A percentile compares a stretch with the other conserved stretches of the same genome.
Evolutionary conservation across 2,113 vertebrate genomes (phyloP).

Genomic region (Choloepus hoffmanni): DNA sequence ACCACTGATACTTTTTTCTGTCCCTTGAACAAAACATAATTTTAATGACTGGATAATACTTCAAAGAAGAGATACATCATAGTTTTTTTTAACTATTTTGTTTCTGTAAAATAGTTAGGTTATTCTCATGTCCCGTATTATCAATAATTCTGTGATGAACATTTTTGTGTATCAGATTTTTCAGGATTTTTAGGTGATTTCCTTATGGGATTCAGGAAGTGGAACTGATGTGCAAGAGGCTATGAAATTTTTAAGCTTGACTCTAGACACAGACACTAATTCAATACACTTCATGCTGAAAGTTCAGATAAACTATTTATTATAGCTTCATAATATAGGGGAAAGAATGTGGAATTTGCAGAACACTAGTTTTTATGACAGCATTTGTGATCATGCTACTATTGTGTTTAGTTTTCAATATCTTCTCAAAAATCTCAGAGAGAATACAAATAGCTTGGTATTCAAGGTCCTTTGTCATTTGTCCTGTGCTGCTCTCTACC

Average conservation of each 20-base stretch:
- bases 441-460: background rate
- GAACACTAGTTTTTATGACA: background rate
- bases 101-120: background rate
- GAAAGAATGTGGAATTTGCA: background rate
- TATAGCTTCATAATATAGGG: background rate
- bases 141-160: background rate
- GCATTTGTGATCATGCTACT: background rate
- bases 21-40: background rate
- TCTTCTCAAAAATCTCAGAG: background rate
- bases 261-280: background rate
- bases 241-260: background rate
- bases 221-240: background rate
- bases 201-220: constrained; percentile 1
- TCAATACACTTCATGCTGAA: background rate
- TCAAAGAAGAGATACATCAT: background rate
- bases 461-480: background rate
- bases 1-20: background rate
- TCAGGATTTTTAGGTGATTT: background rate
- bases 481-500: background rate
- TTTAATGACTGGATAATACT: background rate
- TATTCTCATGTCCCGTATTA: background rate
- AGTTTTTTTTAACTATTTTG: background rate
- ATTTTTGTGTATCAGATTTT: background rate
- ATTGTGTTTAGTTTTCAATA: background rate
- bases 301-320: background rate